Evolutionary conservation across 2,888 invertebrate species (phyloP).

Genomic region (Eupithecia abbreviata): DNA sequence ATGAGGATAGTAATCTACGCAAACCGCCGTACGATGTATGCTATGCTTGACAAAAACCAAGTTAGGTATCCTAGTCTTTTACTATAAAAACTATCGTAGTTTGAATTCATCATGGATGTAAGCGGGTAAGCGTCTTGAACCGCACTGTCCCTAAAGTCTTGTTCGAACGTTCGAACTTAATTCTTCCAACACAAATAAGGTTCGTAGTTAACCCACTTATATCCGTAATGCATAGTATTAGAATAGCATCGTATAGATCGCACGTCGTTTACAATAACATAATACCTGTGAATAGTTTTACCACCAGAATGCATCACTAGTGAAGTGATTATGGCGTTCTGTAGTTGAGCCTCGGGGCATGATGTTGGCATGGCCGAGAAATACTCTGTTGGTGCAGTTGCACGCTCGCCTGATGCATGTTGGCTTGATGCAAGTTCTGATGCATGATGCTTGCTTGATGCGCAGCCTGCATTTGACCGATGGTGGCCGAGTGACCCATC

Average conservation of each 20-base stretch:
- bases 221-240: neutral
- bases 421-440: slow-evolving; percentile 44
- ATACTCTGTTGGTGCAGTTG: slow-evolving; percentile 42
- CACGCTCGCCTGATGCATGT: slow-evolving; percentile 39
- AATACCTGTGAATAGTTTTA: slow-evolving; percentile 23
- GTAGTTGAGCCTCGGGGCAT: slow-evolving; percentile 57
- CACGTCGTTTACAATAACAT: slow-evolving; percentile 17
- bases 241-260: slow-evolving; percentile 12
- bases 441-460: slow-evolving; percentile 50
- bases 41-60: slow-evolving; percentile 9
- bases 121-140: no score
- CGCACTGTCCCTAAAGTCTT: no score
- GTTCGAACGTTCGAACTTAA: no score
- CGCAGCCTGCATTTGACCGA: slow-evolving; percentile 50
- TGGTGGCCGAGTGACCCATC: slow-evolving; percentile 51
- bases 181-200: no score
- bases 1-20: neutral
- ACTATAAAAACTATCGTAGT: no score
- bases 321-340: slow-evolving; percentile 49
- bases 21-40: slow-evolving; percentile 24
- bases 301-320: slow-evolving; percentile 15
- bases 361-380: slow-evolving; percentile 63
- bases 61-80: neutral
- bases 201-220: no score
- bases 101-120: no score